Evolutionary conservation across 2,113 vertebrate species (phyloP).

Genomic region (Sardina pilchardus): DNA sequence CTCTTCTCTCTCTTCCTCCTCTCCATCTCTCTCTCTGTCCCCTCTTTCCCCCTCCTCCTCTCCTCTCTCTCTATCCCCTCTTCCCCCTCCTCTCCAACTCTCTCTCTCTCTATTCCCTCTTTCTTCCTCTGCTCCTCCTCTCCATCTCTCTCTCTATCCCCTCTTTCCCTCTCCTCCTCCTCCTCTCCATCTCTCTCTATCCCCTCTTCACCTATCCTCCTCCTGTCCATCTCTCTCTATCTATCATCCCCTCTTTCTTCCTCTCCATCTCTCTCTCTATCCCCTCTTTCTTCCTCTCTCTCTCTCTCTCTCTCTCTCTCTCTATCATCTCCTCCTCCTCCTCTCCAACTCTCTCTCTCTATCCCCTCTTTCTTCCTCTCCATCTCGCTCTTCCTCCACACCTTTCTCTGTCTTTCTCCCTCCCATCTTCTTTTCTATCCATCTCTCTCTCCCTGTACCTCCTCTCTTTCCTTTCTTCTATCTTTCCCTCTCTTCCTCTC

Average conservation of each 20-base stretch:
- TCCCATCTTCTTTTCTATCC: not conserved
- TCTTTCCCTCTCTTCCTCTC: constrained; percentile 10
- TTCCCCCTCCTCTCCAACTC: constrained; percentile 24
- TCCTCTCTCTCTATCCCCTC: constrained; percentile 6
- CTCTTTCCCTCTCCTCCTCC: not conserved
- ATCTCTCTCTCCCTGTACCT: not conserved
- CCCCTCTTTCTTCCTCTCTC: constrained; percentile 43
- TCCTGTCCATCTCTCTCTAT: constrained; percentile 14
- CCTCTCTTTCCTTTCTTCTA: not conserved
- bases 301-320: constrained; percentile 16
- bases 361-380: not conserved
- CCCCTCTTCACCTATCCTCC: not conserved
- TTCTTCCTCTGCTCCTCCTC: too few relatives aligned
- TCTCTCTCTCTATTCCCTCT: constrained; percentile 32
- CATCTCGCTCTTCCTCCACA: not conserved
- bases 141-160: constrained; percentile 42
- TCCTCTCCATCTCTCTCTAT: not conserved
- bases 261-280: not conserved
- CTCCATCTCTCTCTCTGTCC: constrained; percentile 7
- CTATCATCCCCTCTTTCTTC: too few relatives aligned
- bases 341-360: not conserved
- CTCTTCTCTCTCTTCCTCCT: constrained; percentile 33
- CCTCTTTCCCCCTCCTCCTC: not conserved
- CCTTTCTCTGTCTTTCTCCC: constrained; percentile 34
- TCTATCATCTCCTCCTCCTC: not conserved